Evolutionary conservation across 1,140 invertebrate genomes (phyloP).

Genomic region (Galleria mellonella): DNA sequence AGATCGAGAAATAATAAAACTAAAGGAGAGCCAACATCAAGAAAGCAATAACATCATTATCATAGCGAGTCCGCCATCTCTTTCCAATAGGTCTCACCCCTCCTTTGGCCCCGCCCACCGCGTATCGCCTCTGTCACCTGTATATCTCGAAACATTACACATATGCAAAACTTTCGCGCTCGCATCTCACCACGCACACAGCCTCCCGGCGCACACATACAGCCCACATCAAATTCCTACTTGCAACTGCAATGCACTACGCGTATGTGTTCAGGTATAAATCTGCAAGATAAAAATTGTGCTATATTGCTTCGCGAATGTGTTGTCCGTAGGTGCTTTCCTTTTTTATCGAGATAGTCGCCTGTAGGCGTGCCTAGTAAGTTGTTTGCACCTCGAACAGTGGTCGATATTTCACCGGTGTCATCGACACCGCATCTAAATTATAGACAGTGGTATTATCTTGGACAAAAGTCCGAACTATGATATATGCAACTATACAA

Average conservation of each 20-base stretch:
- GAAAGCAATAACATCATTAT: conserved; percentile 74
- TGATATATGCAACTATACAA: background rate
- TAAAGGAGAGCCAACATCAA: conserved; percentile 68
- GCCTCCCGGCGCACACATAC: conserved; percentile 30
- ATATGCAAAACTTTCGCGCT: conserved; percentile 71
- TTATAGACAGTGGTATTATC: conserved; percentile 30
- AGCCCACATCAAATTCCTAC: background rate
- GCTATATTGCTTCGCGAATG: conserved; percentile 54
- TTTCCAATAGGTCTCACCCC: conserved; percentile 68
- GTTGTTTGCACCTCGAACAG: conserved; percentile 68
- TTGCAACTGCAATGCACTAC: conserved; percentile 35
- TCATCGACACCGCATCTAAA: conserved; percentile 60
- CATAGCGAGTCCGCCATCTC: conserved; percentile 70
- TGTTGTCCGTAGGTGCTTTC: conserved; percentile 33
- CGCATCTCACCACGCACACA: conserved; percentile 47
- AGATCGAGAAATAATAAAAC: conserved; percentile 73
- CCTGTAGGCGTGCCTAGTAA: conserved; percentile 66
- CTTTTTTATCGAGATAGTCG: conserved; percentile 59
- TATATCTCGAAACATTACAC: conserved; percentile 73
- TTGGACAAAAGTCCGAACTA: background rate
- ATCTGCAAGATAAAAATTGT: conserved; percentile 71
- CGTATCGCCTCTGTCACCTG: conserved; percentile 69
- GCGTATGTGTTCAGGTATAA: conserved; percentile 33
- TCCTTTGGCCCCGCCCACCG: conserved; percentile 62
- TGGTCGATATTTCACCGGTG: conserved; percentile 66